Base-by-base conservation (phyloP, 2,113 vertebrate genomes). In the Cebidichthys violaceus region DNA sequence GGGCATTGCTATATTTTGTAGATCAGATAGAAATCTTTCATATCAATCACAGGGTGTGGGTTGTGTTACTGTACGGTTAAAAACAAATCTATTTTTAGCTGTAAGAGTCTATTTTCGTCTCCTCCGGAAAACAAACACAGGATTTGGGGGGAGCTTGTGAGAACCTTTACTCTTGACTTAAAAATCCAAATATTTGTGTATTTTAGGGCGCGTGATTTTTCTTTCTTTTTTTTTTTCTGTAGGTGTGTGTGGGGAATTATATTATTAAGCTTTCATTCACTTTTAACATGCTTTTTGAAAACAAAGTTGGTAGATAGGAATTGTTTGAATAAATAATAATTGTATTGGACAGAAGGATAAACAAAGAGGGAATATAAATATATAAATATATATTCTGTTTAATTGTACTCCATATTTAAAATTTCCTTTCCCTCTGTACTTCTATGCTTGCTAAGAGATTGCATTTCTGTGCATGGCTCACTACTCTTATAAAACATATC, bases 1-100 rank as follows among this genome's bases (percentile, higher is more conserved):
- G 94, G 96, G 96, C 96, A 96, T 97, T 96, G 96, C 96, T 98
- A 98, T 99, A 94, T 99, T 99, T 99, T 99, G 96, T 99, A 99
- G 98, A 97, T 93, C 91, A 95, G 92, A 95, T 96, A 95, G 85
- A 93, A 75, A 37, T 50, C 92, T 96, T 93, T 96, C 94, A 83
- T 95, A 95, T 93, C 79, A 89, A 92, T 93, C 88, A 87, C 86
- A 91, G 94, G 96, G 95, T 95, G 79, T 81, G 90, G 95, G 94
- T 96, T 97, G 93, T 95, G 94, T 97, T 86, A 97, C 95, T 96
- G 95, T 97, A 96, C 94, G 82, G 86, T 92, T 91, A 50, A 82
- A 90, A 87, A 79, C 61, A 85, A 78, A 86, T 98, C 95, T 99
- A 98, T 99, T 99, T 99, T 98, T 99, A 99, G 97, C 96, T 96